Conservation (phyloP, 2,888 invertebrate genomes). For the Phyto melanocephala region DNA sequence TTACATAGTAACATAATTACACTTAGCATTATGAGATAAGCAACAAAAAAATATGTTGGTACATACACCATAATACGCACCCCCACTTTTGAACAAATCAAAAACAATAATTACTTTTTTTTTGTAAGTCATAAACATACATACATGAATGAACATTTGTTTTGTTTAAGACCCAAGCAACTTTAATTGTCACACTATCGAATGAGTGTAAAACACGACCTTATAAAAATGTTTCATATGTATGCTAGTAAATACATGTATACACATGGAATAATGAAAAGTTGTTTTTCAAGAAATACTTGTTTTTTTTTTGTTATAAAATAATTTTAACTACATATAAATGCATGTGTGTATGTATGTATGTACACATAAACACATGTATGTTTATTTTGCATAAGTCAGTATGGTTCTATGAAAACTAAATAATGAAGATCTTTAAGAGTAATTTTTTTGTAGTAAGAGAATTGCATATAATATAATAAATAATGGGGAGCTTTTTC, state of each 20-base stretch:
- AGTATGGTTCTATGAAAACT: background rate
- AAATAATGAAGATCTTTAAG: background rate
- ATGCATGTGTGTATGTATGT: background rate
- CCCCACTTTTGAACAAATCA: constrained; percentile 39
- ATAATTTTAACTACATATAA: background rate
- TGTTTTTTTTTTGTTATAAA: constrained; percentile 17
- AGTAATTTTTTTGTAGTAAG: background rate
- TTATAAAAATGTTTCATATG: background rate
- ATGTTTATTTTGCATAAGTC: background rate
- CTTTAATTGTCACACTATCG: background rate
- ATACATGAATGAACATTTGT: too few relatives aligned
- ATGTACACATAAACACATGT: too few relatives aligned
- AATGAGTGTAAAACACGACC: background rate
- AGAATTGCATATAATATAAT: background rate
- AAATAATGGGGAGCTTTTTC: background rate
- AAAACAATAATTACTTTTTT: background rate
- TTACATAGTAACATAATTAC: too few relatives aligned
- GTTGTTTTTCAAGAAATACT: constrained; percentile 53
- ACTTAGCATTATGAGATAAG: too few relatives aligned
- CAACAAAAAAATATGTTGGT: too few relatives aligned
- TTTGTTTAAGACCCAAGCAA: background rate
- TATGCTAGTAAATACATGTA: background rate
- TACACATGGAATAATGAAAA: background rate
- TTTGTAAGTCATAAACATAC: background rate
- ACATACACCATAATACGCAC: constrained; percentile 12